phyloP scores from a whole-genome alignment of 1,140 invertebrate species.

The Drosophila miranda region DNA sequence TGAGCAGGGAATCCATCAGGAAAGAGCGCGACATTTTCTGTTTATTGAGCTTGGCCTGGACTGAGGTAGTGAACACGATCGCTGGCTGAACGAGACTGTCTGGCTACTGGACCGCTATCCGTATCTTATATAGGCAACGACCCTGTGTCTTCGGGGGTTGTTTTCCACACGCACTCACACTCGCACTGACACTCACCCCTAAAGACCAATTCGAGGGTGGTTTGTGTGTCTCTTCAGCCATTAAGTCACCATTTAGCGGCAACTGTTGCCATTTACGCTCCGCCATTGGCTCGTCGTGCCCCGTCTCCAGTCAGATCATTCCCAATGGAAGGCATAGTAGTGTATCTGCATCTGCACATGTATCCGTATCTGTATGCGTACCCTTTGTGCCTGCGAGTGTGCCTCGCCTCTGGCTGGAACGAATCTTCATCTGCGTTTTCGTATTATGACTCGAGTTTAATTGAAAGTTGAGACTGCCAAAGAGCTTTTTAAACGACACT shows the following conservation, averaged over 20 bases:
- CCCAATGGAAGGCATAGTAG: slow-evolving; percentile 58
- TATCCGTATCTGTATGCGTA: slow-evolving; percentile 15
- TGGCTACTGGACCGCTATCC: slow-evolving; percentile 32
- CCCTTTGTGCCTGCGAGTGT: slow-evolving; percentile 2
- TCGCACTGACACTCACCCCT: slow-evolving; percentile 32
- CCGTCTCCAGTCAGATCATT: slow-evolving; percentile 36
- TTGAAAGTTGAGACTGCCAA: slow-evolving; percentile 44
- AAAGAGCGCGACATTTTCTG: slow-evolving; percentile 88
- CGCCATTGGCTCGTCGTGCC: slow-evolving; percentile 53
- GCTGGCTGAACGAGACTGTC: slow-evolving; percentile 66
- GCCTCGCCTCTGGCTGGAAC: slow-evolving; percentile 27
- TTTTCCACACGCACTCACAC: slow-evolving; percentile 12
- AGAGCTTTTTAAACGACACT: slow-evolving; percentile 40
- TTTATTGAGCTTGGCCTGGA: slow-evolving; percentile 6
- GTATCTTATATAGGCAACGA: slow-evolving; percentile 59
- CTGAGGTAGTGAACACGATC: slow-evolving; percentile 64
- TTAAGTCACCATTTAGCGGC: slow-evolving; percentile 75
- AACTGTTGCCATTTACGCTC: slow-evolving; percentile 79
- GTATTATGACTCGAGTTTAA: slow-evolving; percentile 46
- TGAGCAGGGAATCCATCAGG: slow-evolving; percentile 88
- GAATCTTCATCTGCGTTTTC: slow-evolving; percentile 38
- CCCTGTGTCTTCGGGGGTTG: slow-evolving; percentile 51
- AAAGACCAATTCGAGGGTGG: slow-evolving; percentile 73
- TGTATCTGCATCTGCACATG: slow-evolving; percentile 2
- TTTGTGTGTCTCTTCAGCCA: slow-evolving; percentile 51